Percentiles rank a stretch among this genome's conserved stretches.
These are phyloP conservation scores for Chlorospingus semifuscus DNA, from an alignment of 2,797 vertebrate species.

Conservation along the genomic window DNA sequence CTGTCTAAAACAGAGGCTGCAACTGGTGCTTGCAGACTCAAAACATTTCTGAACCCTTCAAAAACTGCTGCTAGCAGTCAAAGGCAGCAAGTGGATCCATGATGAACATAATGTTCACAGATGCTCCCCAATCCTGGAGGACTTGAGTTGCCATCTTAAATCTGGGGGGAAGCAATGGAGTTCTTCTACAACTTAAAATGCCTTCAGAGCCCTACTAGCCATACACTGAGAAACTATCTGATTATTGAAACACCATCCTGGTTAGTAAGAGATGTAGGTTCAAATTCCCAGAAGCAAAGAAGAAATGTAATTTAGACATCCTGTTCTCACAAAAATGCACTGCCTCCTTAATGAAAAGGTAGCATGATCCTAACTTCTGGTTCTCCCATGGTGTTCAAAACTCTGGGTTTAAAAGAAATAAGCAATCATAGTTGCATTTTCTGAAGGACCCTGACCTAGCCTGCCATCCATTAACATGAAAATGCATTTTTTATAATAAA, in stretches of 20 bases:
- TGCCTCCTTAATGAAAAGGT: background rate
- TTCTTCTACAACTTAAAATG: background rate
- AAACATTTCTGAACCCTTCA: background rate
- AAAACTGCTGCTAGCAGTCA: background rate
- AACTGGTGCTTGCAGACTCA: background rate
- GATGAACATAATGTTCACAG: fast-evolving
- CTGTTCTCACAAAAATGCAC: background rate
- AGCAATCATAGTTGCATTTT: background rate
- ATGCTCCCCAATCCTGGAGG: background rate
- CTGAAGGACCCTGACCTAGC: background rate
- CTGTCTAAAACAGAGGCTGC: background rate
- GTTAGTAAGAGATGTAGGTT: background rate
- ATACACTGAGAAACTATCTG: background rate
- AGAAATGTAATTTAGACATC: background rate
- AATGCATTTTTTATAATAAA: background rate
- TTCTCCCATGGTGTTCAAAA: background rate
- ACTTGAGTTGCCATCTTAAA: background rate
- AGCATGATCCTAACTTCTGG: background rate
- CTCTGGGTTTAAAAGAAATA: background rate
- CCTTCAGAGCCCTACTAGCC: background rate
- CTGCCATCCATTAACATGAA: background rate
- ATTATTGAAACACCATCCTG: background rate
- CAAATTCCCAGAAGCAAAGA: background rate
- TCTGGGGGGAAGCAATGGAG: background rate
- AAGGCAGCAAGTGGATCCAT: background rate